Conservation (phyloP, 1,140 invertebrate genomes). For the Andrena cerasifolii region DNA sequence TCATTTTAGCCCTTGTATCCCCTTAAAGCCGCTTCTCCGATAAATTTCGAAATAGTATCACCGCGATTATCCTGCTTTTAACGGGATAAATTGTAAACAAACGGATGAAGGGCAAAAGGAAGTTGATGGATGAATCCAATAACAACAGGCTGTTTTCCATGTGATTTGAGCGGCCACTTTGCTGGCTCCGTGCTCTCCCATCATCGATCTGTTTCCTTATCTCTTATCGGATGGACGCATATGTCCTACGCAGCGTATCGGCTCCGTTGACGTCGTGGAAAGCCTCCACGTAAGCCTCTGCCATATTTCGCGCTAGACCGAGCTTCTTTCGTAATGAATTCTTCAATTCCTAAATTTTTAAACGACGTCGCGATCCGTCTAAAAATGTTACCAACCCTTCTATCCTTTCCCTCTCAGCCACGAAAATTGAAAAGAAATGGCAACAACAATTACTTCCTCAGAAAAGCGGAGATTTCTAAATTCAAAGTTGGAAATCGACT, state of each 20-base stretch:
- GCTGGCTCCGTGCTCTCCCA: constrained; percentile 3
- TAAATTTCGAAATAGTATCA: not conserved
- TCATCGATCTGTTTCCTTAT: constrained; percentile 49
- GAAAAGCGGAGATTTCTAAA: no score
- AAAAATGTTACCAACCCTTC: no score
- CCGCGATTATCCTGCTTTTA: constrained; percentile 15
- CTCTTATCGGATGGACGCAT: constrained; percentile 46
- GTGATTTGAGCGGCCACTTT: constrained; percentile 18
- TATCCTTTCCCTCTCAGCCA: no score
- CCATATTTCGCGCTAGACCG: no score
- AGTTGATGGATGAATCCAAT: constrained; percentile 54
- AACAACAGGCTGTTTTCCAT: constrained; percentile 32
- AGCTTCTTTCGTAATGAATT: no score
- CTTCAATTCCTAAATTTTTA: no score
- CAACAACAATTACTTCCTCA: no score
- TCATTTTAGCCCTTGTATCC: no score
- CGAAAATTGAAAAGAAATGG: no score
- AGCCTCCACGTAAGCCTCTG: not conserved
- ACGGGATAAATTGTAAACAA: constrained; percentile 41
- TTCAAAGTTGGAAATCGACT: no score
- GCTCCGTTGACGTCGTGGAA: not conserved
- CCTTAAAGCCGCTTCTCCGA: no score
- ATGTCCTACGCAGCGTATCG: constrained; percentile 3
- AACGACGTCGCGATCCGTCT: no score
- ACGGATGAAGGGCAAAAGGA: not conserved